Percentiles rank a stretch among this genome's conserved stretches.
Conservation (phyloP, 2,888 invertebrate genomes). For the Drosophila atripex region DNA sequence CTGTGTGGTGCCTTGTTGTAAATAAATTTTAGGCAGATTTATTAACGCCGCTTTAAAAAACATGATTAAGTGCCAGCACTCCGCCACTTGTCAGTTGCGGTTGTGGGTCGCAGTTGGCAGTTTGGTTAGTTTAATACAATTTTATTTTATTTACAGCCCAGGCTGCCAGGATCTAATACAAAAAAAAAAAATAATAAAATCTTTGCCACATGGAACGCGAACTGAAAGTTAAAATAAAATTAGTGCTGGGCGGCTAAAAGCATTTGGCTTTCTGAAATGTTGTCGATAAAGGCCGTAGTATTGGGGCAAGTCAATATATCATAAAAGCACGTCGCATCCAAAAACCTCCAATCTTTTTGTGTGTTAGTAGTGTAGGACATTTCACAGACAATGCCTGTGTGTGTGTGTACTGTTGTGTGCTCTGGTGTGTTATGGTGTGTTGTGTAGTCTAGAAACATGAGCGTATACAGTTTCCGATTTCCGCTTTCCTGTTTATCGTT, state of each 20-base stretch:
- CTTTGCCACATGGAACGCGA: constrained; percentile 15
- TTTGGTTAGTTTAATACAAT: constrained; percentile 26
- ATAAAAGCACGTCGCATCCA: constrained; percentile 70
- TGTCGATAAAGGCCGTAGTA: constrained; percentile 59
- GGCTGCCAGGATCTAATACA: background rate
- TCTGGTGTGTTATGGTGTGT: constrained; percentile 12
- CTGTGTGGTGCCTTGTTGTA: constrained; percentile 9
- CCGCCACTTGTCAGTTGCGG: constrained; percentile 42
- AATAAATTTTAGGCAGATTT: constrained; percentile 39
- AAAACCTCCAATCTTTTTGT: constrained; percentile 37
- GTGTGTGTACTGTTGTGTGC: constrained; percentile 12
- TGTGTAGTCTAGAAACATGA: constrained; percentile 62
- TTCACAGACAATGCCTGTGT: constrained; percentile 8
- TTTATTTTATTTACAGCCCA: constrained; percentile 13
- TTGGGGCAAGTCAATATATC: constrained; percentile 74
- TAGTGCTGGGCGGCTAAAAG: constrained; percentile 69
- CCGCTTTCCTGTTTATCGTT: constrained; percentile 82
- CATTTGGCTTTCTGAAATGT: constrained; percentile 47
- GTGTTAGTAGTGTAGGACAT: constrained; percentile 9
- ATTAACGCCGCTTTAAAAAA: constrained; percentile 36
- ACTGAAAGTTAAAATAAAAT: constrained; percentile 63
- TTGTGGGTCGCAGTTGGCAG: constrained; percentile 22
- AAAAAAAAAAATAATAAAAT: constrained; percentile 20
- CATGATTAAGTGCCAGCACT: constrained; percentile 38
- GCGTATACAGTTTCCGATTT: constrained; percentile 79